Percentiles rank a stretch among this genome's conserved stretches.
These are phyloP conservation scores for Drosophila sechellia DNA, from an alignment of 1,140 invertebrate genomes.

Conservation along the genomic window DNA sequence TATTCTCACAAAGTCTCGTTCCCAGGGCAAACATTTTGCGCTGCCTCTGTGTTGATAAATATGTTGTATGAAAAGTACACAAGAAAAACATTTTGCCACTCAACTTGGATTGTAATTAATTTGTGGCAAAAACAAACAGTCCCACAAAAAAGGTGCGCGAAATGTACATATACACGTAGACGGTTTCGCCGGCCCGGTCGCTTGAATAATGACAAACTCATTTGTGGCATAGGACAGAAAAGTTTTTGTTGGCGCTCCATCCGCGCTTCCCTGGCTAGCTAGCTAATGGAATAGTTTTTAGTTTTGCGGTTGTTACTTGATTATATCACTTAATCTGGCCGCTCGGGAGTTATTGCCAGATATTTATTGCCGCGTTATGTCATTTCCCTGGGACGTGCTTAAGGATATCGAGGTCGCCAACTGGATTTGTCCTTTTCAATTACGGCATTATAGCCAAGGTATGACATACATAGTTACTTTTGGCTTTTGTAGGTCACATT, in stretches of 20 bases:
- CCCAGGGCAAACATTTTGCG: conserved; percentile 62
- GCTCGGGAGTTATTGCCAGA: conserved; percentile 8
- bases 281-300: conserved; percentile 42
- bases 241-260: conserved; percentile 64
- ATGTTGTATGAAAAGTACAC: conserved; percentile 71
- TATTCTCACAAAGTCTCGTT: conserved; percentile 66
- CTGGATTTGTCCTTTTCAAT: conserved; percentile 3
- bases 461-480: neutral
- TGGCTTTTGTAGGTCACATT: neutral
- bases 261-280: conserved; percentile 6
- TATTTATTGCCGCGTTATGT: conserved; percentile 31
- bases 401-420: neutral
- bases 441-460: conserved; percentile 3
- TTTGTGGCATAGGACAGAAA: conserved; percentile 56
- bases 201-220: conserved; percentile 77
- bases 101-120: conserved; percentile 78
- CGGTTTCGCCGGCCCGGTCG: conserved; percentile 22
- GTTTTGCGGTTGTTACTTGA: conserved; percentile 20
- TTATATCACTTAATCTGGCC: conserved; percentile 41
- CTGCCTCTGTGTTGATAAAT: conserved; percentile 58
- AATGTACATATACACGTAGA: conserved; percentile 41
- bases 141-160: conserved; percentile 62
- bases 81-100: conserved; percentile 79
- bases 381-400: neutral
- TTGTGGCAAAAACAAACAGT: conserved; percentile 49